phyloP scores from a whole-genome alignment of 2,113 vertebrate genomes.

The Pollachius pollachius region DNA sequence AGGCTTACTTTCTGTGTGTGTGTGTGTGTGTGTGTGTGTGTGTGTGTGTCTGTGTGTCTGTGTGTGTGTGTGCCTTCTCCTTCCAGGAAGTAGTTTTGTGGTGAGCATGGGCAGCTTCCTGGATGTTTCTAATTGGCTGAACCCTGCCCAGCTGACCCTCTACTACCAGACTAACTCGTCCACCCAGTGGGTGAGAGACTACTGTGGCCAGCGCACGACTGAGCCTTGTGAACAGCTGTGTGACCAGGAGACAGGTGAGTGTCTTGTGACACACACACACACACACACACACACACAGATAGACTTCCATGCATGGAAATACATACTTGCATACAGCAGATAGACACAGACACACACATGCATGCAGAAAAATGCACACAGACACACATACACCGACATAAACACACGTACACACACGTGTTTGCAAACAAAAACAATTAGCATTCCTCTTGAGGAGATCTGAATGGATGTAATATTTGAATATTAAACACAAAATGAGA shows the following conservation, averaged over 20 bases:
- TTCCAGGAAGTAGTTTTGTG: slow-evolving; percentile 94
- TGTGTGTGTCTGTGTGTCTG: slow-evolving; percentile 6
- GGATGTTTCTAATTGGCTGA: slow-evolving; percentile 96
- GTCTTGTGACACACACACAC: neutral
- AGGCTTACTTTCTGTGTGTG: too few species aligned
- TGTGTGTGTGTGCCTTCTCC: slow-evolving; percentile 2
- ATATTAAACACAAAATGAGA: too few species aligned
- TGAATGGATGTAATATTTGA: too few species aligned
- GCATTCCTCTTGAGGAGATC: too few species aligned
- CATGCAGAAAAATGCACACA: too few species aligned
- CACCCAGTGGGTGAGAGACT: slow-evolving; percentile 91
- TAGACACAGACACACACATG: neutral
- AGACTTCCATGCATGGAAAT: neutral
- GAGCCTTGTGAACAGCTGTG: slow-evolving; percentile 97
- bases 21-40: slow-evolving; percentile 1
- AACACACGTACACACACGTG: too few species aligned
- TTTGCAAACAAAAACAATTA: too few species aligned
- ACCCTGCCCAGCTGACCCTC: slow-evolving; percentile 92
- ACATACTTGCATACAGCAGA: too few species aligned
- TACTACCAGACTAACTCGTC: slow-evolving; percentile 96
- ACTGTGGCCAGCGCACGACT: slow-evolving; percentile 91
- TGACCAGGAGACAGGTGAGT: slow-evolving; percentile 91
- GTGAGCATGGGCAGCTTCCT: slow-evolving; percentile 94
- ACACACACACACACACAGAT: slow-evolving; percentile 15
- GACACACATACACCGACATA: slow-evolving; percentile 2